A percentile compares a stretch with the other conserved stretches of the same genome.
Evolutionary conservation across 1,140 invertebrate species (phyloP).

Genomic region (Euwallacea fornicatus): DNA sequence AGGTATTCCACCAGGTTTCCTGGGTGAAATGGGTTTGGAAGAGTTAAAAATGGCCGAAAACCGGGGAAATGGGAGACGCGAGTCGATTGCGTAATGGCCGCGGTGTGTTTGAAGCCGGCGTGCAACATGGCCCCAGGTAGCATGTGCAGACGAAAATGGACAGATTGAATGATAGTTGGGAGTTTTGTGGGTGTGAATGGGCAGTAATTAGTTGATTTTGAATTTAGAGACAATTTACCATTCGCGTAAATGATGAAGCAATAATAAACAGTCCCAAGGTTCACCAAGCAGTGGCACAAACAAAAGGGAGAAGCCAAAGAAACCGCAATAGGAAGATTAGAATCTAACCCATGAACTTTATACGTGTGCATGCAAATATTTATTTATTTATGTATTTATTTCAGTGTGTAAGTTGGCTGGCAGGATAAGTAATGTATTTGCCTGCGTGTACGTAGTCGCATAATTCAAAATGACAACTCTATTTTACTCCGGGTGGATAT

Average conservation of each 20-base stretch:
- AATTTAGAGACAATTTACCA: not conserved
- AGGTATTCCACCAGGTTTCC: not conserved
- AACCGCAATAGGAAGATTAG: constrained; percentile 37
- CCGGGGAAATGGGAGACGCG: constrained; percentile 9
- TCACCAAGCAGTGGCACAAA: constrained; percentile 7
- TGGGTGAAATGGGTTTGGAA: not conserved
- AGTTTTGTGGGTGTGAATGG: not conserved
- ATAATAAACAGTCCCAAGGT: constrained; percentile 13
- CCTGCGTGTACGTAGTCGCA: constrained; percentile 38
- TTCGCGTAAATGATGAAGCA: not conserved
- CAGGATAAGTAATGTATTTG: constrained; percentile 47
- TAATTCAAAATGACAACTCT: constrained; percentile 49
- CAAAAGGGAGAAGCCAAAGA: constrained; percentile 29
- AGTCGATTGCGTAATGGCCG: constrained; percentile 34
- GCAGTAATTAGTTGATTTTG: constrained; percentile 7
- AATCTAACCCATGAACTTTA: constrained; percentile 49
- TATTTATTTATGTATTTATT: constrained; percentile 39
- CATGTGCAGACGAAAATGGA: constrained; percentile 31
- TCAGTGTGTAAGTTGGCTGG: constrained; percentile 44
- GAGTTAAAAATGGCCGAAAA: constrained; percentile 5
- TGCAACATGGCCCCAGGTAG: constrained; percentile 18
- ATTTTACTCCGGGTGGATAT: constrained; percentile 39
- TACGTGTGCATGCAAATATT: constrained; percentile 45
- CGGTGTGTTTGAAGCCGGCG: constrained; percentile 20
- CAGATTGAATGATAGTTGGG: constrained; percentile 6